Conservation (phyloP, 2,113 vertebrate species). For the Antennarius striatus region DNA sequence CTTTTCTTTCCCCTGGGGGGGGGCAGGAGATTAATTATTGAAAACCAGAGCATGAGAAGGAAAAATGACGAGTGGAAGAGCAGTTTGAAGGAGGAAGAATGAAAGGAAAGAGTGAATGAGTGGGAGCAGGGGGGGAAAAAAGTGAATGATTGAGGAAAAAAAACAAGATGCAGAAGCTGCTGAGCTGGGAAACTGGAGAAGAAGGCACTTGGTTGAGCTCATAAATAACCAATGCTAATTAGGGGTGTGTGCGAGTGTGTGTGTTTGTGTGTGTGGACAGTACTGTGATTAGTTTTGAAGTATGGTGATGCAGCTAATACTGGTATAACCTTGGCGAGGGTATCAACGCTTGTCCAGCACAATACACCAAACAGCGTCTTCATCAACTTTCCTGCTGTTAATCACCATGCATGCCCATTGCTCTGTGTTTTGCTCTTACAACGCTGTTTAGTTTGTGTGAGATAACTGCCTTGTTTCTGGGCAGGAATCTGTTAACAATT, state of each 20-base stretch:
- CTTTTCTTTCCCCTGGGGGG: constrained; percentile 40
- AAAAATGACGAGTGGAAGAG: constrained; percentile 30
- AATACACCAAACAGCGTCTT: constrained; percentile 7
- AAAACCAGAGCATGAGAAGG: constrained; percentile 66
- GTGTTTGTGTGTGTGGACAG: constrained; percentile 11
- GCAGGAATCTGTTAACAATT: neutral
- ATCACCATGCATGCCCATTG: too few species aligned
- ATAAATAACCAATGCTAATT: constrained; percentile 83
- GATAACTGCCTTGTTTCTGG: too few species aligned
- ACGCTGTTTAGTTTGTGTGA: too few species aligned
- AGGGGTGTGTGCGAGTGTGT: constrained; percentile 58
- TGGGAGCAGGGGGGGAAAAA: neutral
- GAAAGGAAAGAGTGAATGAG: neutral
- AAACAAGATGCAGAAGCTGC: constrained; percentile 55
- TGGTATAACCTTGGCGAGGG: constrained; percentile 54
- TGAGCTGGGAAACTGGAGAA: constrained; percentile 53
- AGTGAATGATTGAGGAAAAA: constrained; percentile 45
- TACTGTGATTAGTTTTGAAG: constrained; percentile 58
- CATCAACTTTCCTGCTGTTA: too few species aligned
- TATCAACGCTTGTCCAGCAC: constrained; percentile 26
- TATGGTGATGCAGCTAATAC: constrained; percentile 61
- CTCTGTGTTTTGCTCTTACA: too few species aligned
- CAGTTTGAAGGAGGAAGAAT: constrained; percentile 5
- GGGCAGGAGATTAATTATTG: constrained; percentile 70
- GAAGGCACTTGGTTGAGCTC: constrained; percentile 56